Conservation (phyloP, 2,113 vertebrate species). For the Ancistrus triradiatus region DNA sequence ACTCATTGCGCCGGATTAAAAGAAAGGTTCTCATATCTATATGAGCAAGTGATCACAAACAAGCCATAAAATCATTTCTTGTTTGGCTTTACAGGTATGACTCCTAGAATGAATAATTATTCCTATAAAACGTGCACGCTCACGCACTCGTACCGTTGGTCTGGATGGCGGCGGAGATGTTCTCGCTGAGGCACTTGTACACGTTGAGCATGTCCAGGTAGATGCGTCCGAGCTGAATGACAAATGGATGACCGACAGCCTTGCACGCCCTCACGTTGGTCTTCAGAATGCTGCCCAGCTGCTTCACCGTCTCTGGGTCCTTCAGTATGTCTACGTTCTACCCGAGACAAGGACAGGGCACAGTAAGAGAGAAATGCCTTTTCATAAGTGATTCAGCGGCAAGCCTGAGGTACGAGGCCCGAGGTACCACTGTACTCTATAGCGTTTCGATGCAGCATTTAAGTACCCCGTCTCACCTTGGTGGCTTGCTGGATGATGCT, state of each 20-base stretch:
- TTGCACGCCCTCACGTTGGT: constrained; percentile 97
- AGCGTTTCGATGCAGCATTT: no score
- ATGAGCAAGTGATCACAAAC: no score
- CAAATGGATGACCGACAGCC: constrained; percentile 96
- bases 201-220: constrained; percentile 99
- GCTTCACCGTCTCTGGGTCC: constrained; percentile 98
- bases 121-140: not conserved
- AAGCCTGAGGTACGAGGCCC: no score
- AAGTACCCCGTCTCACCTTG: constrained; percentile 74
- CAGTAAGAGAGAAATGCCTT: no score
- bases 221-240: constrained; percentile 96
- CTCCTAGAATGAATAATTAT: no score
- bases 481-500: constrained; percentile 99
- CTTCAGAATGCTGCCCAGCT: constrained; percentile 97
- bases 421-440: no score
- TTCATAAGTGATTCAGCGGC: no score
- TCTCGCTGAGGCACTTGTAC: constrained; percentile 99
- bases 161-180: constrained; percentile 98
- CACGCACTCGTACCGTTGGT: constrained; percentile 81
- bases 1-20: no score
- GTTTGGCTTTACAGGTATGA: no score
- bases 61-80: no score
- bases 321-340: constrained; percentile 98
- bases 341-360: constrained; percentile 1
- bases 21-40: no score